phyloP scores from a whole-genome alignment of 2,113 vertebrate species.

The Aphyosemion australe region DNA sequence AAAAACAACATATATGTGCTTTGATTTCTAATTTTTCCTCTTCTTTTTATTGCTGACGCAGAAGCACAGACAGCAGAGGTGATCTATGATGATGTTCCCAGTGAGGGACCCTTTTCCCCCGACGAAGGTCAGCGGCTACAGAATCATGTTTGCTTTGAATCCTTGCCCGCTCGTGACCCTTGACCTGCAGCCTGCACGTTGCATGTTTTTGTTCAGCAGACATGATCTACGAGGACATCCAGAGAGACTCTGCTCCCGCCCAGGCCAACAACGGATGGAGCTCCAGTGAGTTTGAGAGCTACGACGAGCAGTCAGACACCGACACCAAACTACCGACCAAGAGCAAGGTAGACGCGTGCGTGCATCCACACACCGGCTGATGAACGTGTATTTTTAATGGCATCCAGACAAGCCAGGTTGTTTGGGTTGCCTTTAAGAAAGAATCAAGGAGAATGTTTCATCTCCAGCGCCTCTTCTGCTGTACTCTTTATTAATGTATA shows the following conservation, averaged over 20 bases:
- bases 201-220: slow-evolving; percentile 48
- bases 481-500: slow-evolving; percentile 50
- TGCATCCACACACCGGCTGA: background rate
- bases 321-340: slow-evolving; percentile 75
- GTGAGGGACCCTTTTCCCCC: slow-evolving; percentile 75
- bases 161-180: background rate
- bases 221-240: slow-evolving; percentile 86
- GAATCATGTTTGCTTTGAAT: background rate
- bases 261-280: slow-evolving; percentile 87
- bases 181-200: background rate
- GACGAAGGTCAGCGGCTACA: slow-evolving; percentile 78
- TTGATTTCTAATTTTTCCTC: background rate
- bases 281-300: slow-evolving; percentile 97
- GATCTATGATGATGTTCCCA: slow-evolving; percentile 94
- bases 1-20: background rate
- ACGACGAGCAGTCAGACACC: slow-evolving; percentile 89
- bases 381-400: slow-evolving; percentile 13
- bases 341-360: slow-evolving; percentile 76
- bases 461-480: slow-evolving; percentile 8
- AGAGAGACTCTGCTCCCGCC: slow-evolving; percentile 56
- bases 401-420: slow-evolving; percentile 14
- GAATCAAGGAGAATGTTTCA: slow-evolving; percentile 56
- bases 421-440: slow-evolving; percentile 21
- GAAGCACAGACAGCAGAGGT: slow-evolving; percentile 80
- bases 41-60: background rate